Base-by-base conservation (phyloP, 30 jellyfish, hydroid and myxozoan species). In the Pelagia noctiluca region DNA sequence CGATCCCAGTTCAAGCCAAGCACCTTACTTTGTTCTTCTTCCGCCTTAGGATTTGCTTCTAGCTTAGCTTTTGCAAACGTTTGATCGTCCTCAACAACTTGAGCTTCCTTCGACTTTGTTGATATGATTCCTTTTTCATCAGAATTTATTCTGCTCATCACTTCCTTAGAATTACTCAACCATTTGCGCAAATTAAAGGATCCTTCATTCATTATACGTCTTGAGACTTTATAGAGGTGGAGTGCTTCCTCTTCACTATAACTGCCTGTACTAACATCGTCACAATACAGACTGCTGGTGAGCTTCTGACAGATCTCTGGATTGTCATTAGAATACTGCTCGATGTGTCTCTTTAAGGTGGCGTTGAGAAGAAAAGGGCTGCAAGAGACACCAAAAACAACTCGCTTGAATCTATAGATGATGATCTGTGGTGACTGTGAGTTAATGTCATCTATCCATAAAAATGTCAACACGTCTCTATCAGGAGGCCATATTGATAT, bases 1-100 rank as follows among this genome's bases (percentile, higher is more conserved):
- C 25, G 7, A 65, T 70, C 48, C 93, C 93, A 82, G 12, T 10
- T 21, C 8, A 83, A 65, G 35, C 79, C 78, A 4, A 82, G 77
- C 0, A 82, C 85, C 34, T 63, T 80, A n/a, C n/a, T n/a, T 29
- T 62, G 47, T 61, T 61, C 16, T 13, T 24, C 1, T 35, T n/a
- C 18, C 25, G 26, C 42, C 32, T 76, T 49, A 47, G 29, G 21
- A 2, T 4, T 23, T 47, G 12, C 35, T 52, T 29, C 25, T 76
- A 26, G n/a, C 3, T 38, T 50, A 0, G 7, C 23, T 8, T 66
- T 34, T 10, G 7, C 11, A 0, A 13, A 4, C 7, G 33, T 19
- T 7, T 28, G 25, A 63, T 0, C 25, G 42, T 36, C 0, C 0
- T 25, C 57, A 70, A 28, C 35, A 34, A 0, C 0, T 0, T 0